Conservation (phyloP, 2,888 invertebrate genomes). For the Galeopsomyia nigrocyanea region DNA sequence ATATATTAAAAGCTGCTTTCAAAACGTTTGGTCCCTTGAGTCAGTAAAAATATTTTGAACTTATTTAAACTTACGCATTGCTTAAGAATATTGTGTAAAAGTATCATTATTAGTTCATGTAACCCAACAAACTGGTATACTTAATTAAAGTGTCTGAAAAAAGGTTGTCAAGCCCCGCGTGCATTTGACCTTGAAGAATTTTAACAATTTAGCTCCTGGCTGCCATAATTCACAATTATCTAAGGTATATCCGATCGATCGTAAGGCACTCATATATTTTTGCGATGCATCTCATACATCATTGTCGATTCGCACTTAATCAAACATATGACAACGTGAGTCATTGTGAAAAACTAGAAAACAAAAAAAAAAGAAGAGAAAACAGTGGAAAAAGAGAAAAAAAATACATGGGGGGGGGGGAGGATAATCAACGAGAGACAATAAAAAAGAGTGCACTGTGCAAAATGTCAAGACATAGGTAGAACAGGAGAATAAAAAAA, state of each 20-base stretch:
- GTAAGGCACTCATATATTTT: slow-evolving; percentile 19
- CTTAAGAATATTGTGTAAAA: slow-evolving; percentile 24
- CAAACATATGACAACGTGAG: slow-evolving; percentile 15
- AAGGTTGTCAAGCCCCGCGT: slow-evolving; percentile 17
- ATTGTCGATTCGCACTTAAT: slow-evolving; percentile 37
- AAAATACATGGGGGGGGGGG: no score
- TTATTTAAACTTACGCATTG: slow-evolving; percentile 33
- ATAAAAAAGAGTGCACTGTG: slow-evolving; percentile 57
- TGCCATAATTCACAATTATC: slow-evolving; percentile 28
- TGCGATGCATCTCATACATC: slow-evolving; percentile 17
- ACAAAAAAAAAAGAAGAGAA: slow-evolving; percentile 25
- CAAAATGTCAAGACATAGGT: slow-evolving; percentile 60
- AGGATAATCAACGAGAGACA: slow-evolving; percentile 31
- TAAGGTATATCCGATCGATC: slow-evolving; percentile 26
- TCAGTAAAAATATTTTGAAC: slow-evolving; percentile 19
- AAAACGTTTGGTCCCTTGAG: slow-evolving; percentile 26
- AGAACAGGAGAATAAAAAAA: slow-evolving; percentile 60
- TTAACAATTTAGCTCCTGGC: slow-evolving; percentile 39
- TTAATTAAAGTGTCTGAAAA: slow-evolving; percentile 8
- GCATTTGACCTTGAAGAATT: slow-evolving; percentile 25
- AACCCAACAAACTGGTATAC: slow-evolving; percentile 10
- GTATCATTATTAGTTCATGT: slow-evolving; percentile 20
- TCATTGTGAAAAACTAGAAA: slow-evolving; percentile 44
- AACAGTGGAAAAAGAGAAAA: no score
- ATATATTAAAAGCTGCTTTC: slow-evolving; percentile 20